Evolutionary conservation across 2,797 vertebrate genomes (phyloP).

Genomic region (Austrolebias charrua): DNA sequence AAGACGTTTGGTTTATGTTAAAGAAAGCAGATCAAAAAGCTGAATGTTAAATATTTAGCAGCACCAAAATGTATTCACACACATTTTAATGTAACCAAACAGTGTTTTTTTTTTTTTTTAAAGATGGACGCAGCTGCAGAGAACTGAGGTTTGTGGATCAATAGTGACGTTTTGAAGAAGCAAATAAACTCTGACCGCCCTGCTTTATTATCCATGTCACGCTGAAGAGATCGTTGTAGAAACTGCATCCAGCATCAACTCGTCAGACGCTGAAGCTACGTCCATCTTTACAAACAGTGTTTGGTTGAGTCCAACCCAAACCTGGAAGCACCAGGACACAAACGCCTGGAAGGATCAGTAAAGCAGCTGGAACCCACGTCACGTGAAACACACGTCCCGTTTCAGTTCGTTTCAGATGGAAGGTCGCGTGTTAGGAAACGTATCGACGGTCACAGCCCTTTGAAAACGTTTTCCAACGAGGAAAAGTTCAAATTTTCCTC

Average conservation of each 20-base stretch:
- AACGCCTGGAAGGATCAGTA: not conserved
- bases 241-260: not conserved
- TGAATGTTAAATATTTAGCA: not conserved
- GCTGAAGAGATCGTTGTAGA: too few species aligned
- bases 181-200: too few species aligned
- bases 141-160: not conserved
- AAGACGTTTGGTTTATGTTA: not conserved
- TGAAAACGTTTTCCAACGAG: too few species aligned
- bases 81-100: not conserved
- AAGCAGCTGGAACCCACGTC: conserved; percentile 5
- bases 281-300: not conserved
- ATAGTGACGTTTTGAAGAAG: too few species aligned
- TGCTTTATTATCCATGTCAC: too few species aligned
- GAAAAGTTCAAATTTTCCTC: too few species aligned
- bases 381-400: not conserved
- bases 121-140: not conserved
- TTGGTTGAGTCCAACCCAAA: conserved; percentile 4
- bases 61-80: not conserved
- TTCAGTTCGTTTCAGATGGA: too few species aligned
- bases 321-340: not conserved
- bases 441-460: too few species aligned
- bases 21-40: not conserved
- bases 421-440: too few species aligned
- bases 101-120: not conserved
- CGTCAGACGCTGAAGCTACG: not conserved